Evolutionary conservation across 2,888 invertebrate species (phyloP).

Genomic region (Amitus sp.): DNA sequence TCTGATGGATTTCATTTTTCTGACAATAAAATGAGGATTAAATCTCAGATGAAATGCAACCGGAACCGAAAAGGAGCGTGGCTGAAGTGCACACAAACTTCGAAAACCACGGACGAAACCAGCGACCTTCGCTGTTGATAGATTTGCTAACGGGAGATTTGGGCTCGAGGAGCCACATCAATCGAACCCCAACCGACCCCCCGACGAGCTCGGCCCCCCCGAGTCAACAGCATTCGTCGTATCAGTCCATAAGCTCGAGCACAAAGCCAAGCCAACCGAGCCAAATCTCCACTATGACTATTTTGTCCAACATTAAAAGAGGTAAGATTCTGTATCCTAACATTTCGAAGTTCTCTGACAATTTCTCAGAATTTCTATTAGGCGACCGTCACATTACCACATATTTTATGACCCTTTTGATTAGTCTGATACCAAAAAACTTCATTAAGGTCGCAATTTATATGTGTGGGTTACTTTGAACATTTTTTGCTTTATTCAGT

Average conservation of each 20-base stretch:
- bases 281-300: slow-evolving; percentile 38
- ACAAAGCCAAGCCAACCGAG: slow-evolving; percentile 49
- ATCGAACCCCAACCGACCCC: slow-evolving; percentile 58
- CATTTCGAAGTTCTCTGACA: too few relatives aligned
- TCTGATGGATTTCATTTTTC: too few relatives aligned
- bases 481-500: too few relatives aligned
- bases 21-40: neutral
- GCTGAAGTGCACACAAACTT: slow-evolving; percentile 57
- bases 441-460: too few relatives aligned
- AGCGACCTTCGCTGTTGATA: slow-evolving; percentile 75
- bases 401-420: too few relatives aligned
- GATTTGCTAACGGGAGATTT: slow-evolving; percentile 74
- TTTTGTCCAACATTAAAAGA: slow-evolving; percentile 32
- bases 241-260: slow-evolving; percentile 55
- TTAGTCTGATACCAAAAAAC: too few relatives aligned
- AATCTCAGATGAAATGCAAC: slow-evolving; percentile 61
- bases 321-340: too few relatives aligned
- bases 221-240: slow-evolving; percentile 49
- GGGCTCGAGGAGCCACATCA: slow-evolving; percentile 56
- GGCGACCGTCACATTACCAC: too few relatives aligned
- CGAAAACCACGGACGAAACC: slow-evolving; percentile 66
- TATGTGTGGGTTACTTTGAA: too few relatives aligned
- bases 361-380: too few relatives aligned
- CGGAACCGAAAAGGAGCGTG: slow-evolving; percentile 60
- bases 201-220: slow-evolving; percentile 51